A percentile compares a stretch with the other conserved stretches of the same genome.
Conservation (phyloP, 2,113 vertebrate species). For the Stigmatopora nigra region DNA sequence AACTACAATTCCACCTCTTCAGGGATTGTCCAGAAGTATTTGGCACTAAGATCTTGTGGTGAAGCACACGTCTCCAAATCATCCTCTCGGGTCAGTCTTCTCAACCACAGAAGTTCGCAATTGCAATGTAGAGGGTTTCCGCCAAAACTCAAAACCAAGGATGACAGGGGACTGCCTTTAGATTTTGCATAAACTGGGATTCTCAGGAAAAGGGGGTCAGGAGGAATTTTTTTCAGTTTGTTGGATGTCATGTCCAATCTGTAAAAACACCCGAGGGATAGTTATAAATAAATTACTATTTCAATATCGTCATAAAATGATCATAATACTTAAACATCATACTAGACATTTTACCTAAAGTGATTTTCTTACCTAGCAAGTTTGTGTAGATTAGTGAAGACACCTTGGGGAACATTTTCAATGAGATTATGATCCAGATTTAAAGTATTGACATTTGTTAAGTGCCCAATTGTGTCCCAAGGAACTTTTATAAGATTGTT, state of each 20-base stretch:
- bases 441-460: constrained; percentile 87
- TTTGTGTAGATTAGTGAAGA: constrained; percentile 92
- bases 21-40: constrained; percentile 91
- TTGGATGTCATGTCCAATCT: constrained; percentile 95
- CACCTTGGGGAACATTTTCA: constrained; percentile 84
- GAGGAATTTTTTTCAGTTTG: constrained; percentile 91
- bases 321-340: not conserved
- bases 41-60: constrained; percentile 78
- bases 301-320: not conserved
- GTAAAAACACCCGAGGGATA: not conserved
- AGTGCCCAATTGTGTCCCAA: constrained; percentile 80
- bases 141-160: constrained; percentile 85
- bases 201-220: constrained; percentile 85
- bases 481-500: constrained; percentile 84
- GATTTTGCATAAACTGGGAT: constrained; percentile 86
- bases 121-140: constrained; percentile 93
- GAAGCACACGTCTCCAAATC: constrained; percentile 92
- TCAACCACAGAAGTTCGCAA: constrained; percentile 89
- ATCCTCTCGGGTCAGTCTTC: constrained; percentile 84
- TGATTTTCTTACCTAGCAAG: constrained; percentile 66
- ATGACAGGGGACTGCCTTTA: constrained; percentile 75
- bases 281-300: not conserved
- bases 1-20: constrained; percentile 69
- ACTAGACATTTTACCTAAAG: not conserved
- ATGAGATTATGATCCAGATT: constrained; percentile 93